These are phyloP conservation scores for Gasterosteus nipponicus DNA, from an alignment of 2,113 vertebrate genomes.

Conservation along the genomic window DNA sequence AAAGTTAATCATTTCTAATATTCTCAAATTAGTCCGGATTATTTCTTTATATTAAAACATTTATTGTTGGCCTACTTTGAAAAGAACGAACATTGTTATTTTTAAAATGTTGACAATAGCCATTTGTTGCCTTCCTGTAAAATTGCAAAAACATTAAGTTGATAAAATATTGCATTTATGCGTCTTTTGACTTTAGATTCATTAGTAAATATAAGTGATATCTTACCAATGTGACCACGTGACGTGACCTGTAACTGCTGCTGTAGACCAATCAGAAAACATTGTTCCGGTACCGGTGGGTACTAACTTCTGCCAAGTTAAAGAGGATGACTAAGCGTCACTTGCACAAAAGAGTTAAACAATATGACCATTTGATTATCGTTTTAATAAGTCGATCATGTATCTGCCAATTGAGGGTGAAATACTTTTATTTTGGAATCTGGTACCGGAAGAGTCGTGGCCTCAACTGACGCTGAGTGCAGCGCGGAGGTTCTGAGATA, in stretches of 20 bases:
- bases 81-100: no score
- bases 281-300: not conserved
- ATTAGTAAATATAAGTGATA: no score
- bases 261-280: slow-evolving; percentile 51
- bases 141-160: no score
- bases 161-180: no score
- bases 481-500: not conserved
- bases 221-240: slow-evolving; percentile 54
- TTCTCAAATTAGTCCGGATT: no score
- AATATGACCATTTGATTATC: not conserved
- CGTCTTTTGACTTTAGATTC: no score
- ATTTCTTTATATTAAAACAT: no score
- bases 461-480: rapidly evolving
- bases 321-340: not conserved
- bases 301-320: not conserved
- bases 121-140: no score
- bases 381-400: not conserved
- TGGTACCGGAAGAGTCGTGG: not conserved
- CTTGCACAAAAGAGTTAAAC: not conserved
- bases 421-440: slow-evolving; percentile 31
- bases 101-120: no score
- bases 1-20: no score
- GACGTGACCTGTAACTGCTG: slow-evolving; percentile 5
- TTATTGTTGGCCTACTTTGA: no score
- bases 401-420: rapidly evolving